phyloP scores from a whole-genome alignment of 1,140 invertebrate genomes.

The Drosophila jambulina region DNA sequence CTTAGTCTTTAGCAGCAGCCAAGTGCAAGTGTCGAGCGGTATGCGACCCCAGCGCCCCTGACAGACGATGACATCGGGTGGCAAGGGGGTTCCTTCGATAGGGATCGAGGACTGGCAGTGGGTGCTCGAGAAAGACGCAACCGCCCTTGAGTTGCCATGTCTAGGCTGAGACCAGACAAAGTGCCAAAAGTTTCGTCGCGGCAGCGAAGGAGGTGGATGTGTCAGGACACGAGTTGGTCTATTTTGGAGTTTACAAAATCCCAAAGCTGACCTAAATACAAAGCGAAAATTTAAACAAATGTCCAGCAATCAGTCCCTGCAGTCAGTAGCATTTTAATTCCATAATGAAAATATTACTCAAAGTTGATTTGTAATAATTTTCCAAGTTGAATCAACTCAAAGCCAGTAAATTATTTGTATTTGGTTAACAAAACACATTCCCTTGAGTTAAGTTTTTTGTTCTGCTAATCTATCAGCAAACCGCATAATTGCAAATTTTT shows the following conservation, averaged over 20 bases:
- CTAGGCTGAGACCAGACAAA: slow-evolving; percentile 55
- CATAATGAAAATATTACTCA: no score
- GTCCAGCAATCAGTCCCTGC: background rate
- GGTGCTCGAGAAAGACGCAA: no score
- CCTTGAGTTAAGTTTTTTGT: no score
- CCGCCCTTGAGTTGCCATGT: slow-evolving; percentile 41
- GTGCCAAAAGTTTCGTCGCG: slow-evolving; percentile 61
- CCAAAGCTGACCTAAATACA: slow-evolving; percentile 20
- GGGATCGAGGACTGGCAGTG: background rate
- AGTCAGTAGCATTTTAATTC: background rate
- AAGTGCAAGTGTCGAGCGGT: slow-evolving; percentile 63
- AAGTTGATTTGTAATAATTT: background rate
- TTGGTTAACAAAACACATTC: background rate
- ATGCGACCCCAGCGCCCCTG: slow-evolving; percentile 43
- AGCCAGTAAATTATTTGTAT: no score
- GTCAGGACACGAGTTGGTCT: slow-evolving; percentile 33
- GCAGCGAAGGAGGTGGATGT: slow-evolving; percentile 1
- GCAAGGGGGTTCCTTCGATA: background rate
- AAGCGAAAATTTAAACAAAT: slow-evolving; percentile 3
- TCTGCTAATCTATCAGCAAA: background rate
- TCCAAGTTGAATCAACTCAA: no score
- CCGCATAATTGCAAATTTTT: background rate
- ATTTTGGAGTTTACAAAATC: slow-evolving; percentile 38
- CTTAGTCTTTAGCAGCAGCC: slow-evolving; percentile 74
- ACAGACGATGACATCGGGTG: slow-evolving; percentile 51